These are phyloP conservation scores for Vanessa atalanta DNA, from an alignment of 1,140 invertebrate species.

Conservation along the genomic window DNA sequence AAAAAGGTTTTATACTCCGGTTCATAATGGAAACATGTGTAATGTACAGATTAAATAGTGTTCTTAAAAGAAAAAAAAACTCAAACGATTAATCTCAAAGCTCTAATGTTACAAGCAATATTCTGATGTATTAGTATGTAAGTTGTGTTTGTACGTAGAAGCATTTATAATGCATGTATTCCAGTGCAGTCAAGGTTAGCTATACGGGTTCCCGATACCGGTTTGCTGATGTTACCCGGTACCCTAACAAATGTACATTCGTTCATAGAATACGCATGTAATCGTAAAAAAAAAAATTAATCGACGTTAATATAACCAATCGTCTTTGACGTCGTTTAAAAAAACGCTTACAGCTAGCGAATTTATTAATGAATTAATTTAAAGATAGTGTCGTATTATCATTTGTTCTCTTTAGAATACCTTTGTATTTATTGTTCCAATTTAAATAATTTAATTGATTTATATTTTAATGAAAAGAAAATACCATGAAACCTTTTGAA, in stretches of 20 bases:
- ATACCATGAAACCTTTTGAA: slow-evolving; percentile 5
- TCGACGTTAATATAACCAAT: too few relatives aligned
- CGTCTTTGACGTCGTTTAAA: too few relatives aligned
- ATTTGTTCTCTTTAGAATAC: too few relatives aligned
- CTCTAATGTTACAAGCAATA: neutral
- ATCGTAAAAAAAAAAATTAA: too few relatives aligned
- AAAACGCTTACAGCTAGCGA: too few relatives aligned
- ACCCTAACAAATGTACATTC: neutral
- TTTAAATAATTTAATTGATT: too few relatives aligned
- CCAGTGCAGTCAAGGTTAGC: slow-evolving; percentile 11
- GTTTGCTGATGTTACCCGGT: slow-evolving; percentile 9
- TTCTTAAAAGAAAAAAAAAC: neutral
- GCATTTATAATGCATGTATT: slow-evolving; percentile 8
- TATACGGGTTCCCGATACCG: slow-evolving; percentile 2
- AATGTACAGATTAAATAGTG: slow-evolving; percentile 4
- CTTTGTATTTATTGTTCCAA: too few relatives aligned
- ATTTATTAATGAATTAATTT: neutral
- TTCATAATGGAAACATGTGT: too few relatives aligned
- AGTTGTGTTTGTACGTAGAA: neutral
- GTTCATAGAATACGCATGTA: neutral
- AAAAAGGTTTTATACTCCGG: too few relatives aligned
- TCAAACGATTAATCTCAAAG: neutral
- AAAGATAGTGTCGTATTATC: too few relatives aligned
- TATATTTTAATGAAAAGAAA: neutral
- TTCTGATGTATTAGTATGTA: neutral